Evolutionary conservation across 2,888 invertebrate species (phyloP).

Genomic region (Lacanobia wlatinum): DNA sequence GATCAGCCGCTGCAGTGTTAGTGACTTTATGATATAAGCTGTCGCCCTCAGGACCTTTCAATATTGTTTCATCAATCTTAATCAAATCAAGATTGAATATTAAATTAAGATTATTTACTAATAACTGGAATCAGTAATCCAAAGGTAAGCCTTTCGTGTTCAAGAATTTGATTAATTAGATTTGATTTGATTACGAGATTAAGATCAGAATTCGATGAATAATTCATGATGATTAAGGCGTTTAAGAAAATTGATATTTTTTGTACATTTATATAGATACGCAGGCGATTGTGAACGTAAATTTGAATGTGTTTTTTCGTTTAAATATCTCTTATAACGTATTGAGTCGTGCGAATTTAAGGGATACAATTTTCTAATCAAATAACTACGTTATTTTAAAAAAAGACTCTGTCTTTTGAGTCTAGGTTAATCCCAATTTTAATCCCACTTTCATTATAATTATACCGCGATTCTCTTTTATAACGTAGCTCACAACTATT

Average conservation of each 20-base stretch:
- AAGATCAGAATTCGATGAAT: constrained; percentile 51
- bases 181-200: constrained; percentile 58
- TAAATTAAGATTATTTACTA: constrained; percentile 31
- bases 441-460: no score
- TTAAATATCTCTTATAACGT: not conserved
- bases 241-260: constrained; percentile 18
- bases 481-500: constrained; percentile 17
- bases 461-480: no score
- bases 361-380: not conserved
- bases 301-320: not conserved
- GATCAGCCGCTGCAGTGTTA: not conserved
- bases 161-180: constrained; percentile 63
- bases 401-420: not conserved
- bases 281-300: no score
- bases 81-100: constrained; percentile 38
- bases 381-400: not conserved
- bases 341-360: not conserved
- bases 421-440: no score
- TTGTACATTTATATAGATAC: no score
- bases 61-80: constrained; percentile 34
- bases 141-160: constrained; percentile 52
- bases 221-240: constrained; percentile 45
- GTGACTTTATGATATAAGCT: constrained; percentile 8
- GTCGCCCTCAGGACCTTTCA: constrained; percentile 19
- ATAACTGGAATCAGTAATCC: constrained; percentile 36